These are phyloP conservation scores for Tringa solitaria DNA, from an alignment of 2,113 vertebrate species.

Conservation along the genomic window DNA sequence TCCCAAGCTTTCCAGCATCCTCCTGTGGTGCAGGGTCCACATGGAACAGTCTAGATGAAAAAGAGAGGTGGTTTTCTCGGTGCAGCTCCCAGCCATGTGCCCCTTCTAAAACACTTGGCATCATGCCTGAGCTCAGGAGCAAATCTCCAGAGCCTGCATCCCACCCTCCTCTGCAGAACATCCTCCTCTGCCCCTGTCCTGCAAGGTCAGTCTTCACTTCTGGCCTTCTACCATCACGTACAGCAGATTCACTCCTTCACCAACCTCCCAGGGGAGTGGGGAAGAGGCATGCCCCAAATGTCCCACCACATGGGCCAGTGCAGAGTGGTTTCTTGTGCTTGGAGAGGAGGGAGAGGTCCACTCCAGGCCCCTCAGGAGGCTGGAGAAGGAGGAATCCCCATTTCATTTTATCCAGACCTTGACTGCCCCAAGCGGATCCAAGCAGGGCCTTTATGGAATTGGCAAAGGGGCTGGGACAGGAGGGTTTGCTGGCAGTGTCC, in stretches of 20 bases:
- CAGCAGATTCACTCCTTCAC: neutral
- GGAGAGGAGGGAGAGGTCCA: neutral
- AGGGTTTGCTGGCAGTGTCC: neutral
- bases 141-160: neutral
- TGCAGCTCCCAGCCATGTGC: neutral
- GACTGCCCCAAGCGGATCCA: neutral
- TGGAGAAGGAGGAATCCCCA: neutral
- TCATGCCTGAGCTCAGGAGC: neutral
- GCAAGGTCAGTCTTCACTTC: neutral
- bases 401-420: neutral
- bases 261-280: neutral
- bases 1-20: neutral
- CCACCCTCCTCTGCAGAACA: neutral
- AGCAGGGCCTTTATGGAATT: neutral
- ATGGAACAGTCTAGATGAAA: conserved; percentile 27
- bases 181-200: neutral
- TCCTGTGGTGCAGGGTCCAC: neutral
- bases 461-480: neutral
- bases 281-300: neutral
- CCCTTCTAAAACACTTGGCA: neutral
- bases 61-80: neutral
- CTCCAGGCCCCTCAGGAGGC: neutral
- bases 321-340: neutral
- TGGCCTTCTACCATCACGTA: neutral
- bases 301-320: neutral